Evolutionary conservation across 2,888 invertebrate species (phyloP).

Genomic region (Hetaerina titia): DNA sequence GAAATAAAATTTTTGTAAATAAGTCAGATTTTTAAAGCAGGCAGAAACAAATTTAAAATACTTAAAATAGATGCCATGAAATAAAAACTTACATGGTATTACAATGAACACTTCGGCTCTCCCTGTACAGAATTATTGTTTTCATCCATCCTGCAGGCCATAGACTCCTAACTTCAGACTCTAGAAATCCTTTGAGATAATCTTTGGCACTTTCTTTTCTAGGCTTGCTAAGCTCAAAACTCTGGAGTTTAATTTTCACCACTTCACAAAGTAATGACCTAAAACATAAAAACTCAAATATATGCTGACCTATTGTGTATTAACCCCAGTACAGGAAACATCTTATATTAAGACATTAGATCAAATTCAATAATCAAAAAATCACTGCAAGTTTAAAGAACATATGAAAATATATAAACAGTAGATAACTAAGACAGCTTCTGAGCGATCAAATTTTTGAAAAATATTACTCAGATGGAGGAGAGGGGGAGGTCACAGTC

Average conservation of each 20-base stretch:
- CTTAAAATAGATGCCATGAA: neutral
- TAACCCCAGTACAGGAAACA: no score
- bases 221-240: conserved; percentile 78
- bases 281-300: neutral
- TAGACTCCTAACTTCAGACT: conserved; percentile 81
- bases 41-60: no score
- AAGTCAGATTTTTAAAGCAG: no score
- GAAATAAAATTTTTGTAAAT: no score
- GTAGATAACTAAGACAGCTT: no score
- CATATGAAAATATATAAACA: no score
- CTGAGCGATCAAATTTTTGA: no score
- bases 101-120: conserved; percentile 75
- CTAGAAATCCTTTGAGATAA: conserved; percentile 80
- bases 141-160: conserved; percentile 86
- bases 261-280: conserved; percentile 76
- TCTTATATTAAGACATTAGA: no score
- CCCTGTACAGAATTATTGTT: conserved; percentile 79
- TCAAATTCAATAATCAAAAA: no score
- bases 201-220: conserved; percentile 78
- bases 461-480: no score
- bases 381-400: no score
- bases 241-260: conserved; percentile 76
- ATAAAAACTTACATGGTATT: conserved; percentile 72
- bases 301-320: neutral
- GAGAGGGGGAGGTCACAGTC: no score